Base-by-base conservation (phyloP, 2,888 invertebrate genomes). In the Formica aserva region DNA sequence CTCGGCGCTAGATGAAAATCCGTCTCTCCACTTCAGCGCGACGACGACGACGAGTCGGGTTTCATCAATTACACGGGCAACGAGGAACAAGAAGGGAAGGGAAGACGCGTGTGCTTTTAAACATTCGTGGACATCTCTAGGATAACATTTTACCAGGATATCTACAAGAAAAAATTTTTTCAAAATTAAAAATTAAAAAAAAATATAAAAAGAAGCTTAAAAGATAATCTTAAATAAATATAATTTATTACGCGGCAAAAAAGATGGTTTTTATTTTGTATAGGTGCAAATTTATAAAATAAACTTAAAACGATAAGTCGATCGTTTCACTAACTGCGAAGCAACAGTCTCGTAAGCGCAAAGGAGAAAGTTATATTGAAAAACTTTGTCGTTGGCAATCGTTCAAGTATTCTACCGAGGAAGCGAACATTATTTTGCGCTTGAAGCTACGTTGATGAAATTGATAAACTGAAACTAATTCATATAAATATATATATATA, bases 291-390 rank as follows among this genome's bases (percentile, higher is more conserved):
- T 35, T 72, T 80, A 45, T 45, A 22, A 41, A 26, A 66, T 15
- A 57, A 77, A 57, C 41, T 77, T 67, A 35, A 78, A 72, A 60
- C 78, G 32, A 78, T 29, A 35, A 35, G 22, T 45, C 45, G 60
- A 11, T 60, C 13, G 78, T 48, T 72, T 62, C 60, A 35, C 72
- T 80, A 45, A 72, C 78, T 80, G 62, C 78, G 48, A 60, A 35
- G 35, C 41, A 60, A 62, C 72, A 60, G 78, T 78, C 69, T n/a
- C 15, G 45, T 22, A 72, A 45, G 60, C 45, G 35, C 71, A 57
- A 78, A 71, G 45, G 60, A 62, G 78, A 62, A 71, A 80, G 78
- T 80, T 80, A 80, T 80, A 80, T 80, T 80, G 72, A 80, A 80
- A 80, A 80, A 80, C 71, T 78, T 78, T 8, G 48, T 32, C 71